Evolutionary conservation across 2,113 vertebrate species (phyloP).

Genomic region (Apteryx mantelli): DNA sequence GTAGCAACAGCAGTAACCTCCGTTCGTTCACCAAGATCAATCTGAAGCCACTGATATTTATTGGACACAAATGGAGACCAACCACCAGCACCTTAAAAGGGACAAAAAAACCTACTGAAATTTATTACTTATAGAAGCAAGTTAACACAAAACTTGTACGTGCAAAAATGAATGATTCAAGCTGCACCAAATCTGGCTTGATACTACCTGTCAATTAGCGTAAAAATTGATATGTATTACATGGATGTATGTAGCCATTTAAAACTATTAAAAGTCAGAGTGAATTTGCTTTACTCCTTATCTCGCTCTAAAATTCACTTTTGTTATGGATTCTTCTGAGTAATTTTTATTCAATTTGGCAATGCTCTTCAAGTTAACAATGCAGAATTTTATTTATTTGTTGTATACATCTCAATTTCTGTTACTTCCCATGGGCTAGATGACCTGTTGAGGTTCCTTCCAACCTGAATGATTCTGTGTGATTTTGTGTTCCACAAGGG

Average conservation of each 20-base stretch:
- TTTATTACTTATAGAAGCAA: not conserved
- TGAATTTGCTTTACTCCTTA: not conserved
- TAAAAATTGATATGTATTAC: not conserved
- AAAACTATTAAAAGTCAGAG: not conserved
- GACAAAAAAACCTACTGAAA: not conserved
- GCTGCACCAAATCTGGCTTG: not conserved
- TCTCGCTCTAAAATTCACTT: not conserved
- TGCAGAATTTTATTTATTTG: not conserved
- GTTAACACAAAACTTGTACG: not conserved
- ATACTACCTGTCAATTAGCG: not conserved
- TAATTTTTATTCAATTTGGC: not conserved
- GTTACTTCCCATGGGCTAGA: not conserved
- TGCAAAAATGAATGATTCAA: not conserved
- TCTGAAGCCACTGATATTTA: slow-evolving; percentile 92
- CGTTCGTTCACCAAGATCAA: slow-evolving; percentile 89
- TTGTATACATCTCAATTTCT: not conserved
- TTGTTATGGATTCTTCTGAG: not conserved
- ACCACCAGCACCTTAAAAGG: slow-evolving; percentile 88
- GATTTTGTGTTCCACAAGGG: not conserved
- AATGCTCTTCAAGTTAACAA: not conserved
- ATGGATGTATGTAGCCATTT: not conserved
- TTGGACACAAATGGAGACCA: slow-evolving; percentile 92
- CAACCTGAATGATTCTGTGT: not conserved
- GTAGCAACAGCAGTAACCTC: slow-evolving; percentile 88
- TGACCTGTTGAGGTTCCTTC: not conserved